A percentile compares a stretch with the other conserved stretches of the same genome.
phyloP scores from a whole-genome alignment of 2,797 vertebrate genomes.

The Alca torda region DNA sequence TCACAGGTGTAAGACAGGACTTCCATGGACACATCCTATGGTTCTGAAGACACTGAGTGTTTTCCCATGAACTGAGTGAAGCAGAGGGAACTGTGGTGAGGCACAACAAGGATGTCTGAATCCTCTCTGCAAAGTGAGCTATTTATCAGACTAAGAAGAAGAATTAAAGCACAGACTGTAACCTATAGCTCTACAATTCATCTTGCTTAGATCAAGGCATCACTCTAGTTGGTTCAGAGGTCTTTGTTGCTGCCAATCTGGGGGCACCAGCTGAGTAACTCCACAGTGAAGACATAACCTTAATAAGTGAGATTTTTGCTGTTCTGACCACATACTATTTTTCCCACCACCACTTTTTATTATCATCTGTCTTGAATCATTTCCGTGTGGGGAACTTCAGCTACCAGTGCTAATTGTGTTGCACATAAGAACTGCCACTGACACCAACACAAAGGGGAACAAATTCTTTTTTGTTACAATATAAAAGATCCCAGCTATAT shows the following conservation, averaged over 20 bases:
- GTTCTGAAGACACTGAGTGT: neutral
- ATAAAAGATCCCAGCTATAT: constrained; percentile 45
- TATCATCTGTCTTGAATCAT: constrained; percentile 74
- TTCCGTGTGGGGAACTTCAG: constrained; percentile 64
- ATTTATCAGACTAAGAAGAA: neutral
- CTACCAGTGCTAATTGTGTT: constrained; percentile 66
- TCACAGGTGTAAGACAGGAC: neutral
- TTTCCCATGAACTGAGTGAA: neutral
- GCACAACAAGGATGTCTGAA: neutral
- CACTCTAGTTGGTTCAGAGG: neutral
- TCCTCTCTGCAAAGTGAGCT: neutral
- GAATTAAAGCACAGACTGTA: neutral
- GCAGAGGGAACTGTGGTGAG: neutral
- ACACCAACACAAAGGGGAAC: constrained; percentile 33
- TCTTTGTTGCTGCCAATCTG: neutral
- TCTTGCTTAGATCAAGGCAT: neutral
- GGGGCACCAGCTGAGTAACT: neutral
- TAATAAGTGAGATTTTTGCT: neutral
- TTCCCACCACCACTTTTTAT: constrained; percentile 33
- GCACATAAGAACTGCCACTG: constrained; percentile 25
- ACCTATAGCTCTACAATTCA: neutral
- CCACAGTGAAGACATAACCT: neutral
- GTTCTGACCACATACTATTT: neutral
- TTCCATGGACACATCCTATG: neutral
- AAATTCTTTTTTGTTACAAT: constrained; percentile 56